These are phyloP conservation scores for Oreonectes daqikongensis DNA, from an alignment of 2,797 vertebrate genomes.

Conservation along the genomic window DNA sequence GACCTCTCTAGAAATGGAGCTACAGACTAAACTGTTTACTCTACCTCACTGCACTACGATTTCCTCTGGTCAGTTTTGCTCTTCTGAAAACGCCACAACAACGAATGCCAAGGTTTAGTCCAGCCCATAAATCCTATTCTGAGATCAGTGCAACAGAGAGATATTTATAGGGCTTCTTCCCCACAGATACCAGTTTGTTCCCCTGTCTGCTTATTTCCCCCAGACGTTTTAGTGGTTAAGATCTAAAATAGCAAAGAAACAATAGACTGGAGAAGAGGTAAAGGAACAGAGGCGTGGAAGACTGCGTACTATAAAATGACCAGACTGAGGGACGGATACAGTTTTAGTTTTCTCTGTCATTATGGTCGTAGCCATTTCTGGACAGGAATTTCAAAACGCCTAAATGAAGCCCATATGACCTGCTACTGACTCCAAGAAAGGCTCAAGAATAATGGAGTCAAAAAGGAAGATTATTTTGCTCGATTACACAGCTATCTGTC, in stretches of 20 bases:
- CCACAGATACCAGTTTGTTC: constrained; percentile 35
- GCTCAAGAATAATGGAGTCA: constrained; percentile 43
- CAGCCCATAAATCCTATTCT: constrained; percentile 48
- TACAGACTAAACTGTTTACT: constrained; percentile 44
- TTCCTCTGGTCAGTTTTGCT: constrained; percentile 46
- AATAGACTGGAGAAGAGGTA: constrained; percentile 21
- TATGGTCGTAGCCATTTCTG: constrained; percentile 57
- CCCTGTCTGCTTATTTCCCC: constrained; percentile 38
- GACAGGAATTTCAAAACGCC: constrained; percentile 63
- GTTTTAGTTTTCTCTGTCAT: constrained; percentile 57
- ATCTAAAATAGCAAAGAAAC: constrained; percentile 53
- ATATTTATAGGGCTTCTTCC: constrained; percentile 48
- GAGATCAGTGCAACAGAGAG: constrained; percentile 49
- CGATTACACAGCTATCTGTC: constrained; percentile 42
- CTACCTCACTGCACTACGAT: constrained; percentile 28
- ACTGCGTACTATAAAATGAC: constrained; percentile 33
- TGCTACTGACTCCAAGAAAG: constrained; percentile 41
- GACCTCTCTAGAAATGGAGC: constrained; percentile 25
- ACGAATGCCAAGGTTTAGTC: constrained; percentile 44
- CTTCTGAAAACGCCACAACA: constrained; percentile 46
- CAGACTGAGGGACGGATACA: constrained; percentile 28
- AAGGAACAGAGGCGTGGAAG: constrained; percentile 22
- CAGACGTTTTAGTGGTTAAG: constrained; percentile 52
- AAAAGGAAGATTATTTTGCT: constrained; percentile 52
- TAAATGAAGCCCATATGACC: constrained; percentile 38